phyloP scores from a whole-genome alignment of 2,797 vertebrate species.

The Leptodactylus fallax region DNA sequence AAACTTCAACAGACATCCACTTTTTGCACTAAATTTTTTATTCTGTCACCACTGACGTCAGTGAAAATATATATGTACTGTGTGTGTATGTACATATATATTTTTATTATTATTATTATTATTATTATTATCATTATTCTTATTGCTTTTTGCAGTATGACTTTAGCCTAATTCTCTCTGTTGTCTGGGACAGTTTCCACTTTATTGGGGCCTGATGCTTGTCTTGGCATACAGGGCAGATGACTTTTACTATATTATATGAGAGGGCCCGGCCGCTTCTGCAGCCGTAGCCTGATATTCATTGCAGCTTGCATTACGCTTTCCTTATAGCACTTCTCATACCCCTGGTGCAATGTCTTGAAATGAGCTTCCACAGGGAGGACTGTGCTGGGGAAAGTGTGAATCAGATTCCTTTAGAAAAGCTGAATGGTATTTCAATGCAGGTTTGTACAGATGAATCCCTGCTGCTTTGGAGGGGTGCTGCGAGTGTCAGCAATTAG shows the following conservation, averaged over 20 bases:
- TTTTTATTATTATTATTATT: too few species aligned
- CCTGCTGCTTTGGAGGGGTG: slow-evolving; percentile 14
- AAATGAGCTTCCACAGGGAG: slow-evolving; percentile 28
- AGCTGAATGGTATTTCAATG: slow-evolving; percentile 40
- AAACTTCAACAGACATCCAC: too few species aligned
- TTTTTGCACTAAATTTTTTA: too few species aligned
- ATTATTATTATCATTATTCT: too few species aligned
- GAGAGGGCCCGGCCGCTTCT: background rate
- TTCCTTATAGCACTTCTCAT: background rate
- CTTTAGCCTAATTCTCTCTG: too few species aligned
- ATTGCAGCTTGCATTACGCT: background rate
- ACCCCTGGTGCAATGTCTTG: background rate
- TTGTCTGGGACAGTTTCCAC: background rate
- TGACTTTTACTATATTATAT: background rate
- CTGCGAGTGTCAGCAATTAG: slow-evolving; percentile 41
- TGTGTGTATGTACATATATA: too few species aligned
- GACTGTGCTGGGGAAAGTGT: background rate
- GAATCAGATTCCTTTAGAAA: slow-evolving; percentile 34
- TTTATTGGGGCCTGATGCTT: background rate
- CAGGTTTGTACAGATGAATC: slow-evolving; percentile 34
- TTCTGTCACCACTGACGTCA: too few species aligned
- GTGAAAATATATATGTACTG: too few species aligned
- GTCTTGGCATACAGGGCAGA: too few species aligned
- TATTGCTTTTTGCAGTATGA: too few species aligned
- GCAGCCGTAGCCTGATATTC: background rate